Evolutionary conservation across 1,140 invertebrate species (phyloP).

Genomic region (Aphis gossypii): DNA sequence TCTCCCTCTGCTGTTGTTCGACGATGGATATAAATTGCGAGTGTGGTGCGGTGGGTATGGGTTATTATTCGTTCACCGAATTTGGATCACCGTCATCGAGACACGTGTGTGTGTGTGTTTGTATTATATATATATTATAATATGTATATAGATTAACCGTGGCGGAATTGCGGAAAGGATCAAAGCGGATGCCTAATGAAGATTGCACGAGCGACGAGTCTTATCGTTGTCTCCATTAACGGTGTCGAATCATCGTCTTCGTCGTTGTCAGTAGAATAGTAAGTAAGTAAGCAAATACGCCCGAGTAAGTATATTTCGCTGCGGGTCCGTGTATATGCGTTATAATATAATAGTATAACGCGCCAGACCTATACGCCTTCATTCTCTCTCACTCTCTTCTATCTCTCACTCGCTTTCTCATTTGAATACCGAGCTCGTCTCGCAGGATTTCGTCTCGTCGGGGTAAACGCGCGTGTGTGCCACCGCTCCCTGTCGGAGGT

Average conservation of each 20-base stretch:
- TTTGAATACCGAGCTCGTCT: not conserved
- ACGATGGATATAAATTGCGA: not conserved
- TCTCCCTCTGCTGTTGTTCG: not conserved
- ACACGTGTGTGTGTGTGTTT: not conserved
- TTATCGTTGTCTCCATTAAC: conserved; percentile 29
- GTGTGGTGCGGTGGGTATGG: not conserved
- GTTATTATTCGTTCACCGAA: not conserved
- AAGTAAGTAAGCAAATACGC: not conserved
- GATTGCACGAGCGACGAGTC: not conserved
- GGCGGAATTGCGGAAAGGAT: conserved; percentile 24
- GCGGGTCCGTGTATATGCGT: not conserved
- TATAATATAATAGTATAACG: conserved; percentile 10
- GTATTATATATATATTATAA: not conserved
- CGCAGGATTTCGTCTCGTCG: not conserved
- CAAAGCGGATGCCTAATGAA: conserved; percentile 50
- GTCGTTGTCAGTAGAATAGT: conserved; percentile 13
- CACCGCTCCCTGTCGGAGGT: not conserved
- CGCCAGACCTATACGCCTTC: not conserved
- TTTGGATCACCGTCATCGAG: not conserved
- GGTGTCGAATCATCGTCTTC: not conserved
- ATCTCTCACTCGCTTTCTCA: not conserved
- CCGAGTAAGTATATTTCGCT: not conserved
- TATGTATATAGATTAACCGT: conserved; percentile 5
- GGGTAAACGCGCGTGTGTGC: not conserved
- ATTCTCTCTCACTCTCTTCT: not conserved